Percentiles rank a stretch among this genome's conserved stretches.
phyloP scores from a whole-genome alignment of 2,888 invertebrate species.

The Xanthorhoe designata region DNA sequence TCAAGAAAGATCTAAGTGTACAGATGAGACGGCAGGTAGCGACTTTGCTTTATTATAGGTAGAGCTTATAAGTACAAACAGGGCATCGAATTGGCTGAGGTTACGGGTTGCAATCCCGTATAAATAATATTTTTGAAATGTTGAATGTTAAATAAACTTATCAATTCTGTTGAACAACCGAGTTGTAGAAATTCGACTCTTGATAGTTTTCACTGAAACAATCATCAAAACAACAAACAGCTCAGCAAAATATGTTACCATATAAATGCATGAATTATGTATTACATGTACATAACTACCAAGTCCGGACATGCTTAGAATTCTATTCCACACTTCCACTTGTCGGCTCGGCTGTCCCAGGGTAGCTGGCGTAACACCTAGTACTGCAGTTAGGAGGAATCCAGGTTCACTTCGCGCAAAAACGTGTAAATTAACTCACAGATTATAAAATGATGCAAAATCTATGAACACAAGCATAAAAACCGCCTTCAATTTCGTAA shows the following conservation, averaged over 20 bases:
- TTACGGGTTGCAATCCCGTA: too few relatives aligned
- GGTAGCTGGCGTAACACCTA: conserved; percentile 18
- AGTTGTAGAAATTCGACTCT: neutral
- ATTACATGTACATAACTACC: conserved; percentile 13
- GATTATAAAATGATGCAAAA: neutral
- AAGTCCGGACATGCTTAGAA: conserved; percentile 26
- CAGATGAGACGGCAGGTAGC: too few relatives aligned
- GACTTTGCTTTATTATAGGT: too few relatives aligned
- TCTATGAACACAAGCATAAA: neutral
- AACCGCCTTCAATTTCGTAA: too few relatives aligned
- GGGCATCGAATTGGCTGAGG: too few relatives aligned
- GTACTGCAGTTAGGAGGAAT: neutral
- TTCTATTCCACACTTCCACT: conserved; percentile 22
- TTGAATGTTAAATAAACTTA: too few relatives aligned
- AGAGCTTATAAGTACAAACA: too few relatives aligned
- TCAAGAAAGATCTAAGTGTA: too few relatives aligned
- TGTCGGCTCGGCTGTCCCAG: conserved; percentile 21
- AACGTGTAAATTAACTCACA: neutral
- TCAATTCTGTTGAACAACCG: too few relatives aligned
- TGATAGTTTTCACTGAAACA: neutral
- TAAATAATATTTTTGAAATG: too few relatives aligned
- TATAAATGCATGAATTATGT: conserved; percentile 28
- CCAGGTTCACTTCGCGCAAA: neutral
- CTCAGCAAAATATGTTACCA: conserved; percentile 3
- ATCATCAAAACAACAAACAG: conserved; percentile 3